Base-by-base conservation (phyloP, 2,888 invertebrate species). In the Erebia epiphron region DNA sequence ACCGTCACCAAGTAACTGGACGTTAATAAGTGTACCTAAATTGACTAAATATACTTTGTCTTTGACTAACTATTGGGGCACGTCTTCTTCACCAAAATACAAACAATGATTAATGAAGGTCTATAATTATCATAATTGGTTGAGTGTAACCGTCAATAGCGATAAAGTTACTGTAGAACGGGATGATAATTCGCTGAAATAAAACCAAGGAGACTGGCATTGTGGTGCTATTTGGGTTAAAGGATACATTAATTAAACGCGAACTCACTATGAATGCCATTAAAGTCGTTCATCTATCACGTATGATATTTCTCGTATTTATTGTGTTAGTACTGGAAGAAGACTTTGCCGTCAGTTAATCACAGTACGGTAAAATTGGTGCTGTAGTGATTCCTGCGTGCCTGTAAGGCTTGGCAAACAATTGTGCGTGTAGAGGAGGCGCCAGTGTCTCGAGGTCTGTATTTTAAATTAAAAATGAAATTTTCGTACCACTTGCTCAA, bases 201-300 rank as follows among this genome's bases (percentile, higher is more conserved):
- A 72, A 72, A 75, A 74, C 75, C 78, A 77, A 76, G 77, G 77
- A 75, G 77, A 77, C 70, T 69, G 68, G 69, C 71, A 66, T 70
- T 74, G 75, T 75, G 63, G 70, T 65, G 75, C 73, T 79, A 79
- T 79, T 79, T 77, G 70, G 78, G 79, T 79, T 79, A 79, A 77
- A 79, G 79, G 79, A 79, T 79, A 75, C 76, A 77, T 79, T 77
- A 77, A 79, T 79, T 79, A 76, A 62, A 76, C 62, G 61, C 57
- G 18, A n/a, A 11, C 21, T 35, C 26, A 14, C 21, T 57, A 62
- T 61, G 52, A 60, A 64, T 68, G 69, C 13, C 72, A 52, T 67
- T 72, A 52, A 69, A 69, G 57, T 49, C 52, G 52, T 52, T 64
- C 49, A 49, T 62, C 46, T 62, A 21, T 61, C 18, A 10, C 46